Conservation (phyloP, 2,888 invertebrate species). For the Acronicta psi region DNA sequence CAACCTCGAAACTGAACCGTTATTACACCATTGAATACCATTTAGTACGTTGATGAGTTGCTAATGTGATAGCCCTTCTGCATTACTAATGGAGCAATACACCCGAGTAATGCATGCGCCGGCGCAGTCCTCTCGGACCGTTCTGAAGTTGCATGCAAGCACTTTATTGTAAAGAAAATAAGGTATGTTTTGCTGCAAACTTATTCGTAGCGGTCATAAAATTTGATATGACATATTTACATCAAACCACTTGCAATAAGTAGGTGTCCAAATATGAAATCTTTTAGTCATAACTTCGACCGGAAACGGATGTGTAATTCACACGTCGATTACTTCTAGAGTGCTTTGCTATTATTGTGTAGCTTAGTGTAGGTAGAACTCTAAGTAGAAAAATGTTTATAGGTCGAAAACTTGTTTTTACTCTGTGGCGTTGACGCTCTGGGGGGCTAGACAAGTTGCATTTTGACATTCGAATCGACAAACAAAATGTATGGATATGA, state of each 20-base stretch:
- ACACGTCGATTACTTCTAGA: not conserved
- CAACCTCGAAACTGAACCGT: not conserved
- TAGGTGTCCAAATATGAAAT: slow-evolving; percentile 13
- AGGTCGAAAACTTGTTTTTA: too few relatives aligned
- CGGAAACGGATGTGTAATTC: slow-evolving; percentile 19
- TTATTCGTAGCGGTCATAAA: not conserved
- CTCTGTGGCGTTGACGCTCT: too few relatives aligned
- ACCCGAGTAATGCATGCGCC: slow-evolving; percentile 3
- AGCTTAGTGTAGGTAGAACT: not conserved
- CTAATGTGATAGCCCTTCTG: slow-evolving; percentile 30
- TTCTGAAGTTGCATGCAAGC: not conserved
- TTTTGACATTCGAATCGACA: too few relatives aligned
- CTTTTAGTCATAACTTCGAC: slow-evolving; percentile 1
- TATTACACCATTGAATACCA: slow-evolving; percentile 8
- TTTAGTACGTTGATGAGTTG: slow-evolving; percentile 23
- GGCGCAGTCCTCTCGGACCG: slow-evolving; percentile 13
- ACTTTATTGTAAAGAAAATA: not conserved
- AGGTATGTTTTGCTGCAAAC: not conserved
- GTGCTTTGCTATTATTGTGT: slow-evolving; percentile 2
- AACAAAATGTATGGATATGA: too few relatives aligned
- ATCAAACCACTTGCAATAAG: slow-evolving; percentile 18
- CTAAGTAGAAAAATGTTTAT: not conserved
- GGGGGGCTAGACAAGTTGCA: too few relatives aligned
- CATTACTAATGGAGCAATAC: slow-evolving; percentile 26
- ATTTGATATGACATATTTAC: not conserved